These are phyloP conservation scores for Papilio polytes DNA, from an alignment of 1,140 invertebrate species.

Conservation along the genomic window DNA sequence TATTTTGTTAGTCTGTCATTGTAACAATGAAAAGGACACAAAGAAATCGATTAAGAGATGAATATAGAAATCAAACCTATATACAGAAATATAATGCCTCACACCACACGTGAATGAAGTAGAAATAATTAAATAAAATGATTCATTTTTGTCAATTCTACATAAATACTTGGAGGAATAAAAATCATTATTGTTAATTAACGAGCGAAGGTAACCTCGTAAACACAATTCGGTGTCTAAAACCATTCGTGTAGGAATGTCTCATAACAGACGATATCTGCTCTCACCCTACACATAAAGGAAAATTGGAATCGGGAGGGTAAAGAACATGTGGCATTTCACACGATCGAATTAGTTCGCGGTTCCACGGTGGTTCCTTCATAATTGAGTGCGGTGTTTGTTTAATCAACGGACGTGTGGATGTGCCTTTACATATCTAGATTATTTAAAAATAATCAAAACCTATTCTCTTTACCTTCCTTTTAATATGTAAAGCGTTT, in stretches of 20 bases:
- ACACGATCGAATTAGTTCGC: slow-evolving; percentile 66
- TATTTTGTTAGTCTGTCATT: too few relatives aligned
- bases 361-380: slow-evolving; percentile 50
- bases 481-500: not conserved
- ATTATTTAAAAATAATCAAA: not conserved
- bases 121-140: too few relatives aligned
- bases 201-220: too few relatives aligned
- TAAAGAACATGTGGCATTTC: slow-evolving; percentile 62
- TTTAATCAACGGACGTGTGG: slow-evolving; percentile 24
- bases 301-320: slow-evolving; percentile 71
- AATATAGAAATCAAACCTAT: too few relatives aligned
- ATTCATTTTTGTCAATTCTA: too few relatives aligned
- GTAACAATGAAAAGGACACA: too few relatives aligned
- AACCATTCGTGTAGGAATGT: slow-evolving; percentile 5
- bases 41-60: too few relatives aligned
- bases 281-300: slow-evolving; percentile 55
- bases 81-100: too few relatives aligned
- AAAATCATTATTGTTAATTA: too few relatives aligned
- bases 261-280: slow-evolving; percentile 17
- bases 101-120: too few relatives aligned
- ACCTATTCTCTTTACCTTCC: not conserved
- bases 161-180: too few relatives aligned
- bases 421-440: not conserved
- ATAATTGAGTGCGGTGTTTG: slow-evolving; percentile 67
- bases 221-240: too few relatives aligned